A percentile compares a stretch with the other conserved stretches of the same genome.
These are phyloP conservation scores for Nomada ruficornis DNA, from an alignment of 2,888 invertebrate genomes.

Conservation along the genomic window DNA sequence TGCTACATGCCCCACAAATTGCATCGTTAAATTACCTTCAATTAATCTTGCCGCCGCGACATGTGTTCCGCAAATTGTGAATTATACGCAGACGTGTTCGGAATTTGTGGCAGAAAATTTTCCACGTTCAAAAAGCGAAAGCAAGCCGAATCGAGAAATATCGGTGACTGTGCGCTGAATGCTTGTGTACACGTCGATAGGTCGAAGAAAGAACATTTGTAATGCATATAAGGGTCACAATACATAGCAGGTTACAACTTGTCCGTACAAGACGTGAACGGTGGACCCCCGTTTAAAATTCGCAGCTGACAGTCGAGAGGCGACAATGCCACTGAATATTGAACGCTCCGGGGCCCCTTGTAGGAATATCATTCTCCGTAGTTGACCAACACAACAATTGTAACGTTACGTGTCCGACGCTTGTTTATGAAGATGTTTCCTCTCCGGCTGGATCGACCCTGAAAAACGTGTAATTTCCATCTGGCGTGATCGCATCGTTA, in stretches of 20 bases:
- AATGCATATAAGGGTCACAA: slow-evolving; percentile 34
- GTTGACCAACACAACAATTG: slow-evolving; percentile 42
- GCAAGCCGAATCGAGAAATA: too few relatives aligned
- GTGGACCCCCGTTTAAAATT: slow-evolving; percentile 35
- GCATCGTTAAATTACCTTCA: too few relatives aligned
- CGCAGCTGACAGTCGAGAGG: slow-evolving; percentile 37
- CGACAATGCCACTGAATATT: slow-evolving; percentile 55
- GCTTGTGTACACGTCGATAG: neutral
- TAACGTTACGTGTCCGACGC: neutral
- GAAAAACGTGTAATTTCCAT: slow-evolving; percentile 3
- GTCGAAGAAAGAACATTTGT: slow-evolving; percentile 23
- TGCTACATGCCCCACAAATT: too few relatives aligned
- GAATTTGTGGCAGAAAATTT: too few relatives aligned
- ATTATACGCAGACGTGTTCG: too few relatives aligned
- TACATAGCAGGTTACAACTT: slow-evolving; percentile 50
- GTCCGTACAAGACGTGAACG: slow-evolving; percentile 32
- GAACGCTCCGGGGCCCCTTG: slow-evolving; percentile 21
- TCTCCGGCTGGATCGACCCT: neutral
- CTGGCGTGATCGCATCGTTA: neutral
- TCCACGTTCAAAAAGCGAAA: too few relatives aligned
- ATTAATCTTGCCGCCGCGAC: too few relatives aligned
- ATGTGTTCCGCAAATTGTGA: too few relatives aligned
- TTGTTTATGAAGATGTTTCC: slow-evolving; percentile 21
- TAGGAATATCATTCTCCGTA: slow-evolving; percentile 28
- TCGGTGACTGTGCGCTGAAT: too few relatives aligned